Conservation (phyloP, 2,113 vertebrate species). For the Pangasianodon hypophthalmus region DNA sequence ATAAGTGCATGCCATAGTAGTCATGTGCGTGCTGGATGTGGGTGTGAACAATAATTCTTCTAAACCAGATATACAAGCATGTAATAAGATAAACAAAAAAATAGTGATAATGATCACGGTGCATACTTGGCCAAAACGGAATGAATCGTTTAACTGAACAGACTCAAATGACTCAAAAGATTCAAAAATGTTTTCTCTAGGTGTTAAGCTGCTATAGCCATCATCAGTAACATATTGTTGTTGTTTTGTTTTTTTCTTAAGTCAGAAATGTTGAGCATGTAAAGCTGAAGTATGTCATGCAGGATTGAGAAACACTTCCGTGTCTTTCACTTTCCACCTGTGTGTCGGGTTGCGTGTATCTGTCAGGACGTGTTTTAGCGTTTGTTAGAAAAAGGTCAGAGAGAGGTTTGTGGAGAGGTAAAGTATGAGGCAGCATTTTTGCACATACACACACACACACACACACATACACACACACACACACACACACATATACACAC, state of each 20-base stretch:
- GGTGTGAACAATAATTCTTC: neutral
- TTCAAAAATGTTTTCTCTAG: neutral
- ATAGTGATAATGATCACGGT: neutral
- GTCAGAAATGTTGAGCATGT: too few relatives aligned
- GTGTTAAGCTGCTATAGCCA: too few relatives aligned
- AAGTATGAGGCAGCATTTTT: conserved; percentile 89
- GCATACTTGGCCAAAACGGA: neutral
- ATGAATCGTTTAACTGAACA: neutral
- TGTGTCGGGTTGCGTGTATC: neutral
- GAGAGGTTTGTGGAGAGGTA: conserved; percentile 67
- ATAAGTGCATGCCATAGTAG: neutral
- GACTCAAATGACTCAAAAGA: neutral
- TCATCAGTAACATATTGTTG: too few relatives aligned
- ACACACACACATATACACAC: neutral
- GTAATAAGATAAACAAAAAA: neutral
- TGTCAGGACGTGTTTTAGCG: conserved; percentile 24
- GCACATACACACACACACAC: conserved; percentile 36
- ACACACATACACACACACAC: conserved; percentile 9
- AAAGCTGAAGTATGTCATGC: neutral
- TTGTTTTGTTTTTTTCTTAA: too few relatives aligned
- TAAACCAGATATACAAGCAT: neutral
- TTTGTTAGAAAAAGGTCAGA: conserved; percentile 78
- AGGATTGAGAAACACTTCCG: neutral
- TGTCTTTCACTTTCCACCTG: neutral
- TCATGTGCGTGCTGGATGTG: neutral